Evolutionary conservation across 2,888 invertebrate species (phyloP), one percentile per base, ranked within the genome.

Genomic region (Hirtodrosophila cameraria): DNA sequence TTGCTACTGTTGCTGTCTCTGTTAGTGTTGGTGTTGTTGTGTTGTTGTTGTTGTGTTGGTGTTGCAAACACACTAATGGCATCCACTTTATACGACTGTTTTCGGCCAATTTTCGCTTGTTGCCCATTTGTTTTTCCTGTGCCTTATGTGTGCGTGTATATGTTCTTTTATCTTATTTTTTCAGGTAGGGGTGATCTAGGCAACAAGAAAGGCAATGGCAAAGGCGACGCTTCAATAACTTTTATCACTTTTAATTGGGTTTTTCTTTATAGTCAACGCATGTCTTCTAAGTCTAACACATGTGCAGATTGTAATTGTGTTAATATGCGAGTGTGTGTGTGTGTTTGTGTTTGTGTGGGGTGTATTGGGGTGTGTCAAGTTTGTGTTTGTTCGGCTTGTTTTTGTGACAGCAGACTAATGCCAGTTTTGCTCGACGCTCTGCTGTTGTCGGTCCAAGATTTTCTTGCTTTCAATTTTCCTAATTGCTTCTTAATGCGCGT

Each of bases 221-320:
- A 15, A 2, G 45, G 41, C 61, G 43, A 59, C 31, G 82, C 82
- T 74, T 74, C 79, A 85, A 83, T 82, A 83, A 83, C 85, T 87
- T 83, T 86, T 85, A 85, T 82, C 87, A 74, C 79, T 83, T 86
- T 85, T 86, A 83, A 83, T 83, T 83, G 85, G 85, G 85, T 83
- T 87, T 87, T 77, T 80, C 81, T 81, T 86, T 80, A 80, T 86
- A 85, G 79, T 82, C 86, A 74, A 82, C 71, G 79, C 87, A 78
- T 85, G 86, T 81, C 85, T 81, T 84, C 68, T 49, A 36, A 30
- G 75, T 41, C 70, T 63, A 82, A 70, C 79, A 78, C 86, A 81
- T 79, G 79, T 65, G 76, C 60, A 81, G 82, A 77, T 85, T 87
- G 87, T 87, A 85, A 87, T 79, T 82, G 86, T 74, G 79, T 87